A percentile compares a stretch with the other conserved stretches of the same genome.
Evolutionary conservation across 2,113 vertebrate species (phyloP).

Genomic region (Leucopsar rothschildi): DNA sequence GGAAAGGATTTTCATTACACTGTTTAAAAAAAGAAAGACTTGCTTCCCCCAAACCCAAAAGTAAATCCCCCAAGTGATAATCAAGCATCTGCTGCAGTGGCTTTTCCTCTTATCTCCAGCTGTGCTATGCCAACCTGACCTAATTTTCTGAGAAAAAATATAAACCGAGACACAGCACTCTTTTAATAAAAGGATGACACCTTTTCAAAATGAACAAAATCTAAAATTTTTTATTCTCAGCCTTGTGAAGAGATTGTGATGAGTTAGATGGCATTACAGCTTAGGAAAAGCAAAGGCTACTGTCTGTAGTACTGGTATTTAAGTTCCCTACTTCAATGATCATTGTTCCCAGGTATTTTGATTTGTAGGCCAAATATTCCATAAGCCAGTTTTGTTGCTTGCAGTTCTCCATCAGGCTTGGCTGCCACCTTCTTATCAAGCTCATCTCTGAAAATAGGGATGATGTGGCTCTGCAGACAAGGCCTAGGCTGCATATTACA

Average conservation of each 20-base stretch:
- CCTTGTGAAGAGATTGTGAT: not conserved
- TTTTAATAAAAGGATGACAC: not conserved
- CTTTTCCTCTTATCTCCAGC: not conserved
- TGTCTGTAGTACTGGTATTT: not conserved
- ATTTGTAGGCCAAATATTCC: not conserved
- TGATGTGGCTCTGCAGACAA: not conserved
- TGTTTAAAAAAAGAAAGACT: not conserved
- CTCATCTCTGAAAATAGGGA: not conserved
- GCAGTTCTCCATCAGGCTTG: not conserved
- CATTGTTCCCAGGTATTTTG: not conserved
- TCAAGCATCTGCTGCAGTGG: not conserved
- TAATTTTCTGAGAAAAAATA: conserved; percentile 2
- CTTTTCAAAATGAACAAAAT: not conserved
- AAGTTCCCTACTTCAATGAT: not conserved
- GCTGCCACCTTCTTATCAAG: not conserved
- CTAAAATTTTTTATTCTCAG: not conserved
- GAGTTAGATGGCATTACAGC: not conserved
- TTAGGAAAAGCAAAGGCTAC: not conserved
- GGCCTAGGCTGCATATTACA: not conserved
- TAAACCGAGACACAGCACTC: not conserved
- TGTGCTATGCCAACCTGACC: not conserved
- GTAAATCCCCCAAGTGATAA: not conserved
- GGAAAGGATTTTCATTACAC: not conserved
- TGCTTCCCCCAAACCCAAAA: not conserved
- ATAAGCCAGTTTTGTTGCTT: not conserved